A percentile compares a stretch with the other conserved stretches of the same genome.
Conservation (phyloP, 2,113 vertebrate genomes). For the Chaetops frenatus region DNA sequence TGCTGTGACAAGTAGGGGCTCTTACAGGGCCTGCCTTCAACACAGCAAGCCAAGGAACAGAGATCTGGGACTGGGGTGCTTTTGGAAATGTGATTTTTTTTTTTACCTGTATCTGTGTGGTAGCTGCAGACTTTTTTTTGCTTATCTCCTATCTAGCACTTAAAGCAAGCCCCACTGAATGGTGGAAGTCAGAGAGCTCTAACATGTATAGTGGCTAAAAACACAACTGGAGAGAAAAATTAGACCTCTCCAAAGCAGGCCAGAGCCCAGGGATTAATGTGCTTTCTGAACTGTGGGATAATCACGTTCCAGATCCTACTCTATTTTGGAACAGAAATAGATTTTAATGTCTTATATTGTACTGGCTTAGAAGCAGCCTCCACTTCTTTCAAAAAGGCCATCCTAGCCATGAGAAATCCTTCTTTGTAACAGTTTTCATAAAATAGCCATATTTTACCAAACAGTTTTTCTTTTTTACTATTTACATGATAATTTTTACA, state of each 20-base stretch:
- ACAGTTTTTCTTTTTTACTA: background rate
- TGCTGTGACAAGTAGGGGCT: accelerated
- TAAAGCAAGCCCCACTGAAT: background rate
- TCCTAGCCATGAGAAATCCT: background rate
- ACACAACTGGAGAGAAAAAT: background rate
- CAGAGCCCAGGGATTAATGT: background rate
- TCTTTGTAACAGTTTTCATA: background rate
- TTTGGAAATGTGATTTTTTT: background rate
- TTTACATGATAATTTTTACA: background rate
- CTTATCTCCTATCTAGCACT: background rate
- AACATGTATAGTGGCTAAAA: background rate
- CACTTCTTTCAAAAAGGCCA: background rate
- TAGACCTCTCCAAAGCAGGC: background rate
- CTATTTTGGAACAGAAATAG: background rate
- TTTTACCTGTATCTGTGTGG: background rate
- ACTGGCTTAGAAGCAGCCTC: background rate
- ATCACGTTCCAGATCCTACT: background rate
- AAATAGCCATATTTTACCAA: background rate
- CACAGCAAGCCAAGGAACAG: background rate
- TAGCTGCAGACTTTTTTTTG: background rate
- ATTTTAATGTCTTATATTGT: background rate
- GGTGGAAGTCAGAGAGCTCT: background rate
- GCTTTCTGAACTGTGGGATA: background rate
- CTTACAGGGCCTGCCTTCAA: background rate
- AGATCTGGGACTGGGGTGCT: accelerated